Evolutionary conservation across 2,888 invertebrate genomes (phyloP), one percentile per base, ranked within the genome.

Genomic region (Drosophila nigricruria): DNA sequence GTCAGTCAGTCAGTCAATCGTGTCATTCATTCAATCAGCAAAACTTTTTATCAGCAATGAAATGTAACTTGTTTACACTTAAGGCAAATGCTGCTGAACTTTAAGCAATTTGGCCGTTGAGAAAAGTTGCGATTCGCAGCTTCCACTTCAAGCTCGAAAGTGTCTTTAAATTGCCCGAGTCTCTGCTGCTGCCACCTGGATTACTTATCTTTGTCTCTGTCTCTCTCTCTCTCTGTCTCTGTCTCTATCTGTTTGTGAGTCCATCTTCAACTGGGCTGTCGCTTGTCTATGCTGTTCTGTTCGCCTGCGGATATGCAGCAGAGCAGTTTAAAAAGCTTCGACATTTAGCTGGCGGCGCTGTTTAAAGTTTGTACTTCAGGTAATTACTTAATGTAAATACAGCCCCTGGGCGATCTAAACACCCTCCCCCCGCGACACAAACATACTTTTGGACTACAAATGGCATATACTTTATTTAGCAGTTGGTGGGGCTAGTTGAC

Each of bases 341-440:
- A 43, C 36, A 56, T 81, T 70, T 62, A 59, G 73, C 77, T 61
- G 61, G 10, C 38, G 56, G 73, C 66, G 32, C 42, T 57, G 45
- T 77, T 76, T 72, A 63, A 68, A 73, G 73, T 76, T 77, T 61
- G 57, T 64, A 61, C 68, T 72, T 62, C 60, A 72, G 77, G 79
- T 83, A 83, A 83, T 87, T 84, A 82, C 79, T 71, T 81, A 84
- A 83, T 82, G 85, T 73, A 87, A 83, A 81, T 79, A 73, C 71
- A 79, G 69, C 67, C 82, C 72, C 34, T 40, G 61, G 59, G 81
- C 78, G 23, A 18, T 3, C n/a, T 49, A 8, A 3, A 23, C 52
- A 1, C 3, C 16, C 8, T 9, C 23, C 36, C 10, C 12, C 9
- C 3, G 1, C 8, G 8, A 9, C 6, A 18, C 18, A 18, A 12